Evolutionary conservation across 2,888 invertebrate genomes (phyloP), one percentile per base, ranked within the genome.

Genomic region (Melanostoma scalare): DNA sequence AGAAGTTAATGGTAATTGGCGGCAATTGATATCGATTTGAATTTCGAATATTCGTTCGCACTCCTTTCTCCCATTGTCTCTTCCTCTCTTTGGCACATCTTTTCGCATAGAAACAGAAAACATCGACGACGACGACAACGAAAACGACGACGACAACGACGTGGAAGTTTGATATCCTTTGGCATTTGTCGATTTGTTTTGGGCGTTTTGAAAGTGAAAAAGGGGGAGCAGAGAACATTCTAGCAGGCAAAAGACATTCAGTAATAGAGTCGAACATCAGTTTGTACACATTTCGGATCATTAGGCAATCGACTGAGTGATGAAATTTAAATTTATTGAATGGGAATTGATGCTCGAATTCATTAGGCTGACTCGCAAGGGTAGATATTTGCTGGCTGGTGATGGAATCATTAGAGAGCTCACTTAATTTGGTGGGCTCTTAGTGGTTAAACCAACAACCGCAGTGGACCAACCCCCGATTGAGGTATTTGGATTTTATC

Each of bases 311-410:
- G 73, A 65, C 48, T 73, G 65, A 69, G 65, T 78, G 73, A 82
- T 78, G 82, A 82, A 82, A 78, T 78, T 82, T 82, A 78, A 82
- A 82, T 82, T 82, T 74, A 82, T 82, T 82, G 73, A 82, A 82
- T 50, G 73, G 69, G 65, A 73, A 82, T 69, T 78, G 82, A 78
- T 74, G 82, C 58, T 60, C 61, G 73, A 82, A 82, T 78, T 77
- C 77, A 82, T 82, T 82, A 74, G 58, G 63, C 38, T 42, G 52
- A 55, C 40, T 42, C 20, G 20, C 20, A 20, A 20, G 20, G 20
- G 20, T 20, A 20, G 20, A 20, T 20, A 20, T 20, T 5, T n/a
- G 52, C 10, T 6, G 4, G 35, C 4, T 55, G 44, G 36, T 60
- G 33, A 1, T 20, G 6, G 60, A 46, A 36, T 61, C 61, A 61